Percentiles rank a stretch among this genome's conserved stretches.
phyloP scores from a whole-genome alignment of 30 jellyfish, hydroid and myxozoan species.

The Catostylus mosaicus region DNA sequence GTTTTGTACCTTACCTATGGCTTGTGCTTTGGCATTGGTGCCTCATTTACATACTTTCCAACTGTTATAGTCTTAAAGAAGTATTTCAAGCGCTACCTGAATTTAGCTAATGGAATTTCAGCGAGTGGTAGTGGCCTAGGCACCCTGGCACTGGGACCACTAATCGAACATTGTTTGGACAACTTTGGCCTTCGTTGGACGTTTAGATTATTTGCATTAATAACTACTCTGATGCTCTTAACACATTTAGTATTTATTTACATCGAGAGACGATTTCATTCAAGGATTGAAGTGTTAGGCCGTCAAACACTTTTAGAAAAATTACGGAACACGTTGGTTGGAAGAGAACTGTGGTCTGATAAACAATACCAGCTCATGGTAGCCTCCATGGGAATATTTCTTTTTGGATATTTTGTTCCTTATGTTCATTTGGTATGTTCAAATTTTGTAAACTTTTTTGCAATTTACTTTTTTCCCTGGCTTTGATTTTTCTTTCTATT shows the following conservation, averaged over 20 bases:
- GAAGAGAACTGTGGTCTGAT: slow-evolving; percentile 44
- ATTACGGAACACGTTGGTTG: neutral
- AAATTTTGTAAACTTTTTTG: too few species aligned
- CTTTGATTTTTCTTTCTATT: neutral
- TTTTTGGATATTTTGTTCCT: slow-evolving; percentile 71
- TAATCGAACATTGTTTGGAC: slow-evolving; percentile 28
- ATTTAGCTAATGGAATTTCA: slow-evolving; percentile 71
- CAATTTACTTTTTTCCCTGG: neutral
- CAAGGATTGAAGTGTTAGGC: neutral
- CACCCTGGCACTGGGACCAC: slow-evolving; percentile 51
- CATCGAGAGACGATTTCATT: slow-evolving; percentile 1
- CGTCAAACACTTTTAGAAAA: slow-evolving; percentile 1
- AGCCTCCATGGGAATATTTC: slow-evolving; percentile 53
- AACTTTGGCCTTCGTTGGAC: slow-evolving; percentile 66
- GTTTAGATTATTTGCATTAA: slow-evolving; percentile 20
- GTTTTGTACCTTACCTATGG: slow-evolving; percentile 60
- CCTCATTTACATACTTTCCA: slow-evolving; percentile 64
- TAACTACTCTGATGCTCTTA: slow-evolving; percentile 14
- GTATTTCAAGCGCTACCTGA: slow-evolving; percentile 59
- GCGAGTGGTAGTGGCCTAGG: slow-evolving; percentile 84
- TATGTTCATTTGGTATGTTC: slow-evolving; percentile 68
- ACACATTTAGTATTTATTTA: slow-evolving; percentile 1
- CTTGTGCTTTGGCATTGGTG: slow-evolving; percentile 62
- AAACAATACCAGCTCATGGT: slow-evolving; percentile 47
- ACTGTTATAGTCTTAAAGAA: slow-evolving; percentile 46